Conservation (phyloP, 2,797 vertebrate genomes). For the Caiman crocodilus region DNA sequence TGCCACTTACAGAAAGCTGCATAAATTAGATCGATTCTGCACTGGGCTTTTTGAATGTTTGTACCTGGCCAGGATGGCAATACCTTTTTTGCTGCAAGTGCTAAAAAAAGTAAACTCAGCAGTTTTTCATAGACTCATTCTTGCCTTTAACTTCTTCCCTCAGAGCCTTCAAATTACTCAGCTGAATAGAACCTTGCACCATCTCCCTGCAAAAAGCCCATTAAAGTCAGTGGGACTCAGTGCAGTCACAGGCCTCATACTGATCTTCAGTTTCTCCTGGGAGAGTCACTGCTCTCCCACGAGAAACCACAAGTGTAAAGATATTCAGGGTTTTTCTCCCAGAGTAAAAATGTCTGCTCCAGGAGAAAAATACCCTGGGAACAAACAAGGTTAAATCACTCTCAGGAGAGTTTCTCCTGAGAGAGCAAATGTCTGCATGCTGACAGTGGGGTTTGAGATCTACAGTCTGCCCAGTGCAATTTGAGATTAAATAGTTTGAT, state of each 20-base stretch:
- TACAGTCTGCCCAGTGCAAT: neutral
- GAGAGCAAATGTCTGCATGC: no score
- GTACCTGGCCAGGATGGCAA: no score
- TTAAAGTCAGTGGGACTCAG: neutral
- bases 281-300: no score
- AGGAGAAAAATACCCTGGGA: no score
- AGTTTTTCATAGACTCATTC: neutral
- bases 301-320: no score
- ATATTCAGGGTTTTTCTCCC: no score
- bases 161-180: neutral
- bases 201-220: neutral
- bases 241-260: neutral
- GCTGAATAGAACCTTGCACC: neutral
- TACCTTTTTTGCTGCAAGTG: neutral
- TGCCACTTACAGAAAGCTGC: neutral
- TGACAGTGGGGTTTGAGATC: neutral
- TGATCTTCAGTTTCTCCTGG: no score
- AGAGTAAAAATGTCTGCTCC: no score
- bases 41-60: no score
- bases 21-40: no score
- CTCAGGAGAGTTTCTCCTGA: no score
- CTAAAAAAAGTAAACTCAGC: neutral
- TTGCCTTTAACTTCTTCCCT: neutral
- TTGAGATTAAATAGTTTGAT: neutral
- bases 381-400: no score